Conservation (phyloP, 2,797 vertebrate species). For the Peromyscus attwateri region DNA sequence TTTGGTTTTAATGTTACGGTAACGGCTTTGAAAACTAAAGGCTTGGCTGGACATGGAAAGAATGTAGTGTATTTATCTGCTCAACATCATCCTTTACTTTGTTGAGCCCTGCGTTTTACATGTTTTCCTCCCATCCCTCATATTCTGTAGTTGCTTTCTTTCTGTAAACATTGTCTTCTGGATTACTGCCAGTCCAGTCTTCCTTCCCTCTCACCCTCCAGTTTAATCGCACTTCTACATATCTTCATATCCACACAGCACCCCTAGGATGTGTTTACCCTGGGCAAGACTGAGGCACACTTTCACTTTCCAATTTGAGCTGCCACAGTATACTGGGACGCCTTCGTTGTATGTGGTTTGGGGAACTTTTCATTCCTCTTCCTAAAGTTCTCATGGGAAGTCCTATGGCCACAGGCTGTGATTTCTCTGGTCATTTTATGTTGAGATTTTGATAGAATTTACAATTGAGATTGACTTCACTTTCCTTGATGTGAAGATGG, state of each 20-base stretch:
- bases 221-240: neutral
- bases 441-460: constrained; percentile 18
- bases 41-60: constrained; percentile 2
- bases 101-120: neutral
- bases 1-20: constrained; percentile 16
- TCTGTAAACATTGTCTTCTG: constrained; percentile 4
- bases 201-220: neutral
- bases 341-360: constrained; percentile 15
- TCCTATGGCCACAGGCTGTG: neutral
- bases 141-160: neutral
- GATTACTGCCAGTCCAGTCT: neutral
- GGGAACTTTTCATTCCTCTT: neutral
- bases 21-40: neutral
- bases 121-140: constrained; percentile 1
- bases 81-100: constrained; percentile 30
- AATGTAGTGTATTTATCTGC: neutral
- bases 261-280: neutral
- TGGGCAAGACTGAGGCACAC: neutral
- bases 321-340: neutral
- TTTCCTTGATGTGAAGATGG: neutral
- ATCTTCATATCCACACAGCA: neutral
- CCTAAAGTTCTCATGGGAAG: neutral
- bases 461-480: neutral
- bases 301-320: neutral
- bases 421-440: neutral